Percentiles rank a stretch among this genome's conserved stretches.
These are phyloP conservation scores for Acleris emargana DNA, from an alignment of 2,888 invertebrate species.

Conservation along the genomic window DNA sequence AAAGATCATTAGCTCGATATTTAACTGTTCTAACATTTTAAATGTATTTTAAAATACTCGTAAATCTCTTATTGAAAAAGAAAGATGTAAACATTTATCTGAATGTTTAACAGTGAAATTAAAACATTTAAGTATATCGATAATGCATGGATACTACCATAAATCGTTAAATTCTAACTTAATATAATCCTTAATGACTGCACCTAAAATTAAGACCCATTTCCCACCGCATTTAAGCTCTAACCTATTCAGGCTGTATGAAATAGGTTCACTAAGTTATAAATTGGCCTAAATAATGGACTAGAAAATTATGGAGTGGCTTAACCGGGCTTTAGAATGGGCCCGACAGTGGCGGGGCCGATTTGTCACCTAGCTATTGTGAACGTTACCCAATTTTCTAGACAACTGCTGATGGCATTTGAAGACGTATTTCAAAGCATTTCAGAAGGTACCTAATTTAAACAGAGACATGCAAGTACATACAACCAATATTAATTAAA, in stretches of 20 bases:
- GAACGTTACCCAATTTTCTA: constrained; percentile 3
- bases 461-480: no score
- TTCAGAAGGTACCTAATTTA: no score
- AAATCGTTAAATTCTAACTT: no score
- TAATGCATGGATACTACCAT: no score
- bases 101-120: no score
- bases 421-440: background rate
- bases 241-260: constrained; percentile 4
- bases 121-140: no score
- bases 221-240: background rate
- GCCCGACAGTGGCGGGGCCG: constrained; percentile 11
- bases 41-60: no score
- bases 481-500: no score
- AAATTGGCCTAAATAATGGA: constrained; percentile 28
- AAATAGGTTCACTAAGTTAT: constrained; percentile 3
- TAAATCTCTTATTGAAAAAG: no score
- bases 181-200: background rate
- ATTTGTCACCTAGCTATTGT: constrained; percentile 22
- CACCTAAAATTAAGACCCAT: background rate
- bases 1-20: no score
- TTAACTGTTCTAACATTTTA: no score
- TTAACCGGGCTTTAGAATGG: constrained; percentile 10
- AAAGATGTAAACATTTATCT: no score
- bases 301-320: constrained; percentile 19
- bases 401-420: background rate